phyloP scores from a whole-genome alignment of 2,888 invertebrate genomes.

The Chrysotoxum bicinctum region DNA sequence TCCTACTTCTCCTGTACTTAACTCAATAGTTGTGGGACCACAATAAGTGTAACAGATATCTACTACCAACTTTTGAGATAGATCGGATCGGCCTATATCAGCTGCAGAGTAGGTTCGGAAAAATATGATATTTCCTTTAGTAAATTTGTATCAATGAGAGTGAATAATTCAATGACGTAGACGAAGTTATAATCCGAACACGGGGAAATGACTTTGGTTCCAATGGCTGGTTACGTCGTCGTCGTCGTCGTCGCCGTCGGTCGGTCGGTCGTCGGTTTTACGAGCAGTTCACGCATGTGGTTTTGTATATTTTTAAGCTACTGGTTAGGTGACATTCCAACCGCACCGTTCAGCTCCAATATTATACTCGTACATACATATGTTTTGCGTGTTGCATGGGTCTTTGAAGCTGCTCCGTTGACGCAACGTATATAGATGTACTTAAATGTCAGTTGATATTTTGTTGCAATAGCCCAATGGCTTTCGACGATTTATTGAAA shows the following conservation, averaged over 20 bases:
- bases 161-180: constrained; percentile 36
- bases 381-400: constrained; percentile 8
- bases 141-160: constrained; percentile 41
- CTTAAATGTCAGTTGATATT: constrained; percentile 34
- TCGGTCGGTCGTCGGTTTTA: not conserved
- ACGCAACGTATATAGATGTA: constrained; percentile 30
- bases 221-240: constrained; percentile 7
- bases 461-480: constrained; percentile 39
- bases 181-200: not conserved
- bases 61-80: not conserved
- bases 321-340: constrained; percentile 56
- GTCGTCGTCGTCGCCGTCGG: not conserved
- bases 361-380: constrained; percentile 43
- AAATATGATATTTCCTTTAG: constrained; percentile 63
- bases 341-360: constrained; percentile 7
- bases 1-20: constrained; percentile 4
- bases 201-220: constrained; percentile 42
- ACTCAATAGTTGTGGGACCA: constrained; percentile 19
- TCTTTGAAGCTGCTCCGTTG: constrained; percentile 5
- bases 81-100: constrained; percentile 57
- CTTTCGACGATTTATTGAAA: constrained; percentile 2
- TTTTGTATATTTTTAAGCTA: constrained; percentile 29
- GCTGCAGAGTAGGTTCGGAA: constrained; percentile 3
- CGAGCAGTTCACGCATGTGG: constrained; percentile 56
- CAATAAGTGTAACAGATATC: constrained; percentile 60